Base-by-base conservation (phyloP, 2,797 vertebrate species). In the Chelonia mydas region DNA sequence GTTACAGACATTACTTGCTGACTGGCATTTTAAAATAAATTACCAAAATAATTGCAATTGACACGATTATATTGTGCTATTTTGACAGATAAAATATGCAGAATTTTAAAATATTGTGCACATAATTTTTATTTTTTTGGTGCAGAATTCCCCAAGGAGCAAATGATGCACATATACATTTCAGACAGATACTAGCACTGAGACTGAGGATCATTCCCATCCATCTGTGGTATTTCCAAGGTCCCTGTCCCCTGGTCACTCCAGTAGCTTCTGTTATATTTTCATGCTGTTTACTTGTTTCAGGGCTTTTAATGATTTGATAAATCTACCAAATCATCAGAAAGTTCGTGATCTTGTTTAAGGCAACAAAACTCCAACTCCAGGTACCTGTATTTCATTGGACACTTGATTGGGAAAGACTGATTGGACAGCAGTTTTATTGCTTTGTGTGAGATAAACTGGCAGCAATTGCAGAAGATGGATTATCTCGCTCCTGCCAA, bases 161-260 rank as follows among this genome's bases (percentile, higher is more conserved):
- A 57, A 57, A 27, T 57, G 55, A 59, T 89, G 25, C 27, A 57
- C 2, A 59, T 23, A 12, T 9, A n/a, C n/a, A 23, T 21, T n/a
- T 25, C 51, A 57, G 47, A 83, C 31, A 49, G 19, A 33, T 49
- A 55, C 53, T 13, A 1, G 7, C 15, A 5, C 31, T 8, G 41
- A 76, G n/a, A 31, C 37, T 9, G 11, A 76, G 33, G 3, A 3
- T 6, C 7, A 8, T 5, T 37, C 7, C 25, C 7, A n/a, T 6
- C 11, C 0, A 1, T 12, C 45, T 41, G 31, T 6, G 10, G 41
- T 4, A 4, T n/a, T 83, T 81, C 15, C 12, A 45, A 19, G 7
- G 7, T 65, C 33, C 16, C 15, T n/a, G 7, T 65, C 15, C 33
- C 61, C 33, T 74, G 37, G 68, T 15, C 21, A 59, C 19, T n/a